These are phyloP conservation scores for Cataglyphis livida DNA, from an alignment of 2,888 invertebrate genomes.

Conservation along the genomic window DNA sequence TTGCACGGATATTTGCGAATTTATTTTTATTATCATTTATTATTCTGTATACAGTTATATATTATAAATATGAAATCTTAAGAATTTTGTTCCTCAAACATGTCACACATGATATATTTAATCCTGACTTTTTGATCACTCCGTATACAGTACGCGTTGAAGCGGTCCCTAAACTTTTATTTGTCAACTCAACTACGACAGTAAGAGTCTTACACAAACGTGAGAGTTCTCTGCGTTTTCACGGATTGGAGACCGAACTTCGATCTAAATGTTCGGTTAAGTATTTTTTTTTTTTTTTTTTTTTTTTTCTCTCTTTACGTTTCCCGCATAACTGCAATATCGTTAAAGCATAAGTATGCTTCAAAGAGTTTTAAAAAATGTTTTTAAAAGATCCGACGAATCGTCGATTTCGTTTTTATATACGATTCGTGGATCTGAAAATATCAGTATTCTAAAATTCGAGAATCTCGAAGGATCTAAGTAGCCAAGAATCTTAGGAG, in stretches of 20 bases:
- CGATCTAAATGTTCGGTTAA: slow-evolving; percentile 61
- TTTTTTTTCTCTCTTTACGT: neutral
- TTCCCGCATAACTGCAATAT: slow-evolving; percentile 18
- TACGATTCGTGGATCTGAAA: slow-evolving; percentile 24
- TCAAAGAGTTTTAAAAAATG: slow-evolving; percentile 4
- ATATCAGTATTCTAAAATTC: slow-evolving; percentile 22
- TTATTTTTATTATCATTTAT: neutral
- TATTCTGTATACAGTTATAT: neutral
- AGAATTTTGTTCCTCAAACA: neutral
- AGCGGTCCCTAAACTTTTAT: slow-evolving; percentile 49
- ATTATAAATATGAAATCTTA: neutral
- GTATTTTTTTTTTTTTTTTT: slow-evolving; percentile 51
- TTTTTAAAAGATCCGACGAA: slow-evolving; percentile 12
- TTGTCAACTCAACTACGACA: slow-evolving; percentile 21
- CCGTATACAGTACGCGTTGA: neutral
- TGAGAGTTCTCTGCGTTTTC: slow-evolving; percentile 58
- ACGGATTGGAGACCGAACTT: slow-evolving; percentile 57
- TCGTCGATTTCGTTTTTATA: slow-evolving; percentile 16
- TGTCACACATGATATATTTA: neutral
- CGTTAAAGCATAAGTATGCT: slow-evolving; percentile 28
- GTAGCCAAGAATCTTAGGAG: slow-evolving; percentile 30
- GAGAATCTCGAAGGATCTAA: slow-evolving; percentile 21
- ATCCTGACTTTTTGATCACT: slow-evolving; percentile 25
- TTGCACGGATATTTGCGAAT: neutral
- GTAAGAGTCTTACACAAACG: slow-evolving; percentile 53